Evolutionary conservation across 2,797 vertebrate species (phyloP).

Genomic region (Oreochromis grahami): DNA sequence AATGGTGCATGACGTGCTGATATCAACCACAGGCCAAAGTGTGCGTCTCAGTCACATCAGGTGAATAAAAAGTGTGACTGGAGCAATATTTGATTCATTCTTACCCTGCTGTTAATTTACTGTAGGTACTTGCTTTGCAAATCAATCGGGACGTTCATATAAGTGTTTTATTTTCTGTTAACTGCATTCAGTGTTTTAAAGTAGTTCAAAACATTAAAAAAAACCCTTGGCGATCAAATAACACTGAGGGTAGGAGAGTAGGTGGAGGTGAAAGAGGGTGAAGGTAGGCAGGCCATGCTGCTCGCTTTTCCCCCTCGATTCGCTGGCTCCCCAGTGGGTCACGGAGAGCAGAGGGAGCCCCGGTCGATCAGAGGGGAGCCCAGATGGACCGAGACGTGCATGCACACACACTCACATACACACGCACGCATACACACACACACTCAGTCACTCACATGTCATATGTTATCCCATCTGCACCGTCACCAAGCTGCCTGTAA

Average conservation of each 20-base stretch:
- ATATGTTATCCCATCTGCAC: slow-evolving; percentile 87
- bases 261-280: slow-evolving; percentile 22
- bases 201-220: background rate
- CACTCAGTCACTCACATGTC: slow-evolving; percentile 77
- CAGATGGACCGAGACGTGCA: slow-evolving; percentile 75
- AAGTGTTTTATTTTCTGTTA: background rate
- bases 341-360: slow-evolving; percentile 75
- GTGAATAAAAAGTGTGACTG: background rate
- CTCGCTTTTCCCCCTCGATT: slow-evolving; percentile 10
- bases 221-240: background rate
- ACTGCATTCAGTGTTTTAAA: background rate
- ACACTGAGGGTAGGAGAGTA: background rate
- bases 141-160: background rate
- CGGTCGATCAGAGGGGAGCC: slow-evolving; percentile 78
- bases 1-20: background rate
- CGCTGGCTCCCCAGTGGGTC: slow-evolving; percentile 54
- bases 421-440: slow-evolving; percentile 28
- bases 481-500: slow-evolving; percentile 78
- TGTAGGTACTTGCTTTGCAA: background rate
- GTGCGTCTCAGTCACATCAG: background rate
- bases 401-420: slow-evolving; percentile 30
- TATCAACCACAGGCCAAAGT: background rate
- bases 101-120: background rate
- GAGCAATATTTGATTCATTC: background rate
- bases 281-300: slow-evolving; percentile 19